Percentiles rank a stretch among this genome's conserved stretches.
Conservation (phyloP, 2,888 invertebrate genomes). For the Pogonocherus hispidulus region DNA sequence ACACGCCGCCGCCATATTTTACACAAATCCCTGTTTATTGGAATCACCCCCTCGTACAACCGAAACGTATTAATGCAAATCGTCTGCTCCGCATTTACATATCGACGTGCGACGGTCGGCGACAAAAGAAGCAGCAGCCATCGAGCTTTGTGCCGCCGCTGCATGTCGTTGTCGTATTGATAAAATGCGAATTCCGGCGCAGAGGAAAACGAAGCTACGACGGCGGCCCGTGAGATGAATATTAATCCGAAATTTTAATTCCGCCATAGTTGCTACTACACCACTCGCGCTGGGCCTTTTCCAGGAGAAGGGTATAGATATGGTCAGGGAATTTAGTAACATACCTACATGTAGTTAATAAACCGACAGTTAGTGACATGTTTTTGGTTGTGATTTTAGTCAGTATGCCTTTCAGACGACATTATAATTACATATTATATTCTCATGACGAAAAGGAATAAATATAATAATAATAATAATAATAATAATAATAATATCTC, state of each 20-base stretch:
- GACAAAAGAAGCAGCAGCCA: not conserved
- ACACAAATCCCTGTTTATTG: conserved; percentile 17
- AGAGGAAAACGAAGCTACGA: conserved; percentile 14
- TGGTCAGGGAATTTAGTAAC: no score
- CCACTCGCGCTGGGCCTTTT: no score
- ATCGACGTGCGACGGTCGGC: conserved; percentile 38
- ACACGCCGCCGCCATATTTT: conserved; percentile 14
- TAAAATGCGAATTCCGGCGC: conserved; percentile 28
- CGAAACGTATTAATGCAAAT: conserved; percentile 52
- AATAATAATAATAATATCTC: no score
- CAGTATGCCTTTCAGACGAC: no score
- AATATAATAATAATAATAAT: no score
- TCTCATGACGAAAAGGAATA: no score
- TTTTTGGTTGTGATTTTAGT: no score
- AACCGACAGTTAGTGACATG: no score
- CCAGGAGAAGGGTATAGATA: no score
- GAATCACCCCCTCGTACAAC: conserved; percentile 37
- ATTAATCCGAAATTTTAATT: conserved; percentile 28
- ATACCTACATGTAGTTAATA: no score
- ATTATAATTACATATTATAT: no score
- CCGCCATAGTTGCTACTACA: conserved; percentile 6
- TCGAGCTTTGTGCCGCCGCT: conserved; percentile 11
- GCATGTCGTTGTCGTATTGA: conserved; percentile 21
- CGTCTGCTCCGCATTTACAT: conserved; percentile 47
- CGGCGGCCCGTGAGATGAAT: conserved; percentile 19